phyloP scores from a whole-genome alignment of 2,113 vertebrate species.

The Anseranas semipalmata region DNA sequence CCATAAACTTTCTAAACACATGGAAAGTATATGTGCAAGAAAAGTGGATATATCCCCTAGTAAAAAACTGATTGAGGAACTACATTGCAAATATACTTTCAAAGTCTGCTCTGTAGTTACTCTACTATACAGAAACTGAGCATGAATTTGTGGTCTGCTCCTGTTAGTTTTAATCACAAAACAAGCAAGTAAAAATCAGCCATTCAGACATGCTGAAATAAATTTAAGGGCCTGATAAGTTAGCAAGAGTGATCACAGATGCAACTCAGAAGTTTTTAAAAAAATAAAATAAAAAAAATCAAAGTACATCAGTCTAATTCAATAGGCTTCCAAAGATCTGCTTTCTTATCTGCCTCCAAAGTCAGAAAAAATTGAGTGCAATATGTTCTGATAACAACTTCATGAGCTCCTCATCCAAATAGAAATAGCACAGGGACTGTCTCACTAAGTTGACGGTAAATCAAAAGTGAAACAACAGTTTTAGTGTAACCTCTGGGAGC shows the following conservation, averaged over 20 bases:
- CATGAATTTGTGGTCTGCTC: conserved; percentile 10
- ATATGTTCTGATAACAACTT: not conserved
- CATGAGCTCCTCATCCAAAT: not conserved
- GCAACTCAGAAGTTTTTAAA: not conserved
- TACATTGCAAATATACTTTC: conserved; percentile 27
- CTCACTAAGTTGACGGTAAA: not conserved
- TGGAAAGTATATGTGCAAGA: not conserved
- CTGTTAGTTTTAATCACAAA: conserved; percentile 32
- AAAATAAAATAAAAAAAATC: not conserved
- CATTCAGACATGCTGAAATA: not conserved
- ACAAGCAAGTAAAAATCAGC: conserved; percentile 38
- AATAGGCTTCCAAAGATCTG: not conserved
- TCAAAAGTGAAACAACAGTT: conserved; percentile 16
- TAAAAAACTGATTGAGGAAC: not conserved
- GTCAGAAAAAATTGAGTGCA: not conserved
- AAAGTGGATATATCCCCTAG: not conserved
- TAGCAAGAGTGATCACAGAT: not conserved
- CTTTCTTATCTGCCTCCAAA: not conserved
- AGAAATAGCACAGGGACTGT: conserved; percentile 16
- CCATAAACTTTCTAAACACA: not conserved
- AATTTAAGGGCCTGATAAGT: conserved; percentile 7
- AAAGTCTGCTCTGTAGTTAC: conserved; percentile 27
- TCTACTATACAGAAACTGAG: not conserved
- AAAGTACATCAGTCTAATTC: not conserved
- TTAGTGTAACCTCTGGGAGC: conserved; percentile 9